Percentiles rank a stretch among this genome's conserved stretches.
These are phyloP conservation scores for Eristalis intricaria DNA, from an alignment of 2,888 invertebrate genomes.

Conservation along the genomic window DNA sequence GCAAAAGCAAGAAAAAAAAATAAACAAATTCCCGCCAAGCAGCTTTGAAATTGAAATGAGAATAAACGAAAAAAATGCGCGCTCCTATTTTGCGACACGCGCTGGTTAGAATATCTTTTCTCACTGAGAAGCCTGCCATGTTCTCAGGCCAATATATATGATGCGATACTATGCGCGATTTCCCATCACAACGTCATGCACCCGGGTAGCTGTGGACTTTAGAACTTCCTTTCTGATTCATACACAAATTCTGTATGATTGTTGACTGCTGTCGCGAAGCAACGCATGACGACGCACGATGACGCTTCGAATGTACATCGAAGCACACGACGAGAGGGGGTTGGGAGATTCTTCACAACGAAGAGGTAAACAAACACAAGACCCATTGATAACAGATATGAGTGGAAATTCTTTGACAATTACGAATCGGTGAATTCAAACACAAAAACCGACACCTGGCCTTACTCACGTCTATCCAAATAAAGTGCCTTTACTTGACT, in stretches of 20 bases:
- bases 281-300: not conserved
- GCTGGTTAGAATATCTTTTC: slow-evolving; percentile 38
- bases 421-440: slow-evolving; percentile 3
- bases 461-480: not conserved
- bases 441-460: not conserved
- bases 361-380: not conserved
- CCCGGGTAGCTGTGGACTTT: slow-evolving; percentile 37
- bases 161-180: slow-evolving; percentile 4
- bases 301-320: not conserved
- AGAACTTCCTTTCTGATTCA: slow-evolving; percentile 25
- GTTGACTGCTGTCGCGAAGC: not conserved
- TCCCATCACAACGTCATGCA: slow-evolving; percentile 30
- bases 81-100: slow-evolving; percentile 1
- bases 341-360: not conserved
- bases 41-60: not conserved
- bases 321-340: not conserved
- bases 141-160: slow-evolving; percentile 27
- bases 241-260: not conserved
- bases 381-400: slow-evolving; percentile 9
- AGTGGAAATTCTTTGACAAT: slow-evolving; percentile 13
- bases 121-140: slow-evolving; percentile 40
- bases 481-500: not conserved
- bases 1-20: not conserved
- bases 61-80: not conserved
- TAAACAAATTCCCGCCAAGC: not conserved